Conservation (phyloP, 2,113 vertebrate species). For the Rattus norvegicus region DNA sequence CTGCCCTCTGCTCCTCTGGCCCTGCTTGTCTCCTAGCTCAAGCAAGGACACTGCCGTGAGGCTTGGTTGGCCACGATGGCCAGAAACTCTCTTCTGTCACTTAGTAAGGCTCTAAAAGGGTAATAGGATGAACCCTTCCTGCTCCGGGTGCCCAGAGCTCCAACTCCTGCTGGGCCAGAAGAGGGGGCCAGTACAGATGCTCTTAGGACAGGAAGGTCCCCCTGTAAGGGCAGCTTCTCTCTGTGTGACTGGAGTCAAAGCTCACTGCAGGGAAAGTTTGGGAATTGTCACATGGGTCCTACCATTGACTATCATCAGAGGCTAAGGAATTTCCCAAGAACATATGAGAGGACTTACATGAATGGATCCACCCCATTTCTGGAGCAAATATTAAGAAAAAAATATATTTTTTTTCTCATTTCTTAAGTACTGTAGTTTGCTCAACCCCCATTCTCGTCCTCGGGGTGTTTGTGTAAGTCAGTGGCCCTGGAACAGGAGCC, state of each 20-base stretch:
- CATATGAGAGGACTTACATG: background rate
- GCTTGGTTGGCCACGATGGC: background rate
- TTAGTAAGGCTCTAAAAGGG: background rate
- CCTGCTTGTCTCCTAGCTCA: background rate
- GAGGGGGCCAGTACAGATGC: rapidly evolving
- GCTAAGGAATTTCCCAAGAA: background rate
- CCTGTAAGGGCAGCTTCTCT: background rate
- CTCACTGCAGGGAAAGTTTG: background rate
- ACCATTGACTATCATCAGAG: background rate
- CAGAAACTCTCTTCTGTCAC: background rate
- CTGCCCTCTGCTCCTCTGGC: background rate
- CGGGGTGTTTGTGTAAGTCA: background rate
- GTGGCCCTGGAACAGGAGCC: background rate
- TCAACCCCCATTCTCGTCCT: background rate
- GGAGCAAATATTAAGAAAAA: background rate
- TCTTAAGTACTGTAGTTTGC: background rate
- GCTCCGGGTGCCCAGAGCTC: background rate
- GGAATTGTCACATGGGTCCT: background rate
- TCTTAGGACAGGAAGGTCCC: background rate
- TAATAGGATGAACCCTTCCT: background rate
- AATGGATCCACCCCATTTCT: background rate
- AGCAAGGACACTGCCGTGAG: background rate
- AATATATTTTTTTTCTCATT: background rate
- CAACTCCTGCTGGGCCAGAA: conserved; percentile 72
- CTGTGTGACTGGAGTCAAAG: background rate